Base-by-base conservation (phyloP, 1,140 invertebrate species). In the Aphelenchoides fujianensis region DNA sequence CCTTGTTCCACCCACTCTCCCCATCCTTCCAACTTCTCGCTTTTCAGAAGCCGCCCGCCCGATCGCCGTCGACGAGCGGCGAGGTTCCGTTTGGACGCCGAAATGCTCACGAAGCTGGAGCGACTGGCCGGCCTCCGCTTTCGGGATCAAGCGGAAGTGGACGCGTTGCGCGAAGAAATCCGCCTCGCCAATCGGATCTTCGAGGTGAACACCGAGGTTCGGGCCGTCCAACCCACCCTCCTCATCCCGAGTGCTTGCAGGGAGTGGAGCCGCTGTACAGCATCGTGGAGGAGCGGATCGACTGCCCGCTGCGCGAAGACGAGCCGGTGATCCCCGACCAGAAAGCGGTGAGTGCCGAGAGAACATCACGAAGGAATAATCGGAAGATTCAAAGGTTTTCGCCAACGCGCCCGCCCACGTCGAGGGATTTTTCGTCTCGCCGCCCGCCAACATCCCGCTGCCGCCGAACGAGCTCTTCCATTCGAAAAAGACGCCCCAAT, bases 301-400 rank as follows among this genome's bases (percentile, higher is more conserved):
- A 72, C 34, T 72, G 70, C 36, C 70, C 70, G n/a, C 34, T 72
- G 32, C 70, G 70, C 19, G 70, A 72, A 41, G 70, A 72, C 31
- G 27, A 69, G 30, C 64, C 68, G 16, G 68, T 71, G 61, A 19
- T 16, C 3, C 23, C 64, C 27, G 64, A 69, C 61, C 16, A 69
- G 3, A 12, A 70, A 69, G 19, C 30, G 62, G 67, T 69, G 34
- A 30, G 64, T 16, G n/a, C 16, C 64, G 69, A 62, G 1, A 16
- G 28, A 16, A 67, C 19, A 2, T 16, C 41, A 48, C 16, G 16
- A 61, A 41, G 16, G 12, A 61, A 9, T 61, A 53, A 53, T 69
- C 1, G 2, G 16, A n/a, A 67, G 19, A n/a, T n/a, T 30, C 71
- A 69, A 28, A 69, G 67, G 31, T 69, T 28, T 69, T 69, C 27